Base-by-base conservation (phyloP, 2,888 invertebrate species). In the Dione juno region DNA sequence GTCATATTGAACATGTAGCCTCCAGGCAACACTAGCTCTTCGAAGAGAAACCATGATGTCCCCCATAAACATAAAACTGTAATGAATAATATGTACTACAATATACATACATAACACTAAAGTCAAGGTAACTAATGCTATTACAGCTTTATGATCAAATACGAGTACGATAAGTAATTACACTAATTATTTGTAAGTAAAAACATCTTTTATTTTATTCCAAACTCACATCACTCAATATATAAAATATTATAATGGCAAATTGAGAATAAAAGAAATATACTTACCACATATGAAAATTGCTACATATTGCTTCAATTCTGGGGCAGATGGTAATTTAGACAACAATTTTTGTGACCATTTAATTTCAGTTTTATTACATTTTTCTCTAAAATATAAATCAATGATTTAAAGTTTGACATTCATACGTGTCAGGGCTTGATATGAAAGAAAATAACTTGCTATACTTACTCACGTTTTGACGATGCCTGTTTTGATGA, bases 381-480 rank as follows among this genome's bases (percentile, higher is more conserved):
- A 40, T 37, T 52, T 19, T 37, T 37, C 37, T 19, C 50, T 64
- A 40, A 50, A 50, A 64, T 40, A 52, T 5, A 50, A 16, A 50
- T 37, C 14, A 64, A 6, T 14, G 16, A n/a, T n/a, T n/a, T 37
- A 64, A 37, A 0, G 21, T 11, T 43, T 11, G 45, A 6, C 45
- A 45, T 64, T 50, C 14, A 37, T 37, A 0, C 11, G 19, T 3
- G 10, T 50, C 37, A 13, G 9, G 5, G n/a, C 7, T 28, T 21
- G 40, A 11, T 54, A 53, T 54, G 14, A 19, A n/a, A 3, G 21
- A 19, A n/a, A 54, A 59, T 43, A 53, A 41, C 50, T 53, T 72
- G 11, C 0, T 35, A 77, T 91, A 92, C 92, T 92, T 89, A 92
- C 93, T 92, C 89, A 90, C 90, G 89, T 91, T 92, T 92, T 88